phyloP scores from a whole-genome alignment of 2,113 vertebrate genomes.

The Centrocercus urophasianus region DNA sequence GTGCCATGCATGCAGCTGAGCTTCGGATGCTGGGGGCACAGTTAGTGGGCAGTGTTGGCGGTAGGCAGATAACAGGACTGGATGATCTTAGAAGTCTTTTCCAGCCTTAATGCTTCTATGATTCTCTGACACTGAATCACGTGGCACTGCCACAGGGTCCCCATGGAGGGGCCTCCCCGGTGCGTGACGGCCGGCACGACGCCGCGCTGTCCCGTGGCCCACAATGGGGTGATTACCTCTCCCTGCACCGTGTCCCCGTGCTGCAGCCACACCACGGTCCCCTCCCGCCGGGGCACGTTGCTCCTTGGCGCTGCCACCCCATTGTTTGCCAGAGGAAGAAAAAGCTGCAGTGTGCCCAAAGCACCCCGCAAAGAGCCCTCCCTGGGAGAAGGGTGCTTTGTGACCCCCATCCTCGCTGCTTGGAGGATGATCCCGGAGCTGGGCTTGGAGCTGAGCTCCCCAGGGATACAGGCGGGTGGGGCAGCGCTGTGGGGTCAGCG shows the following conservation, averaged over 20 bases:
- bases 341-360: neutral
- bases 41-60: too few species aligned
- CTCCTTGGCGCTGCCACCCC: neutral
- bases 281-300: neutral
- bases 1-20: neutral
- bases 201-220: neutral
- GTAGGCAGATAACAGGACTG: too few species aligned
- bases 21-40: too few species aligned
- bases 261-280: neutral
- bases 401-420: neutral
- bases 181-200: neutral
- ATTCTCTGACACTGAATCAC: neutral
- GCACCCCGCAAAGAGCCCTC: neutral
- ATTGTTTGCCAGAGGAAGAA: constrained; percentile 46
- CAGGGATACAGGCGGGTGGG: neutral
- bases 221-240: constrained; percentile 6
- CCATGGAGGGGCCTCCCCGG: neutral
- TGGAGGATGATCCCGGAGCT: neutral
- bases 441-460: neutral
- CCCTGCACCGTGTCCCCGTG: neutral
- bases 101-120: too few species aligned
- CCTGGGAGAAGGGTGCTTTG: neutral
- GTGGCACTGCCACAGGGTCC: neutral
- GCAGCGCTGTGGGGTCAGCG: neutral
- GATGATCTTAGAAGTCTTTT: too few species aligned